A percentile compares a stretch with the other conserved stretches of the same genome.
These are phyloP conservation scores for Chrysomallon squamiferum DNA, from an alignment of 1,140 invertebrate species.

Conservation along the genomic window DNA sequence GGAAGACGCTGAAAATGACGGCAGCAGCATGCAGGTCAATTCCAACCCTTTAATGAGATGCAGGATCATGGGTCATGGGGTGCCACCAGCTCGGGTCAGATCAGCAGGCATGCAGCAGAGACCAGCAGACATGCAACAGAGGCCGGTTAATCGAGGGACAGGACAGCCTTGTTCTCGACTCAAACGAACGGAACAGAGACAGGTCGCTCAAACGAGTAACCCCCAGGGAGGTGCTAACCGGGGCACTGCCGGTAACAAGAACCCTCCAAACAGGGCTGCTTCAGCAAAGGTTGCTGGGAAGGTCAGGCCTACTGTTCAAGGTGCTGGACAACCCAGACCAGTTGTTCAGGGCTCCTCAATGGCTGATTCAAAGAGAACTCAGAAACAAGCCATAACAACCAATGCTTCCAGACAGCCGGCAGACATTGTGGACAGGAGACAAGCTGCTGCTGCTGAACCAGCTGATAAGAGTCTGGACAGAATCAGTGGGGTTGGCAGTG, in stretches of 20 bases:
- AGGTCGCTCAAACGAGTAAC: not conserved
- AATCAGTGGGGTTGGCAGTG: not conserved
- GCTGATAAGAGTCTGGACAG: too few relatives aligned
- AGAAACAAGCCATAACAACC: too few relatives aligned
- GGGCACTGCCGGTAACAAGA: not conserved
- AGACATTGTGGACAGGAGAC: too few relatives aligned
- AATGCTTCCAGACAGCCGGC: too few relatives aligned
- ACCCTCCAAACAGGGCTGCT: not conserved
- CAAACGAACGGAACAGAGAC: conserved; percentile 6
- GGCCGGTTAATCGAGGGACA: not conserved
- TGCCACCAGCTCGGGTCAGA: too few relatives aligned
- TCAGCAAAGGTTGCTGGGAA: not conserved
- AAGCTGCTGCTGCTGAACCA: too few relatives aligned
- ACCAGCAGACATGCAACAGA: not conserved
- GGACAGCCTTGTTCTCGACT: not conserved
- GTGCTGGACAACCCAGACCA: conserved; percentile 12
- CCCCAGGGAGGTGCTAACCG: not conserved
- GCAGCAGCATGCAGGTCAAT: not conserved
- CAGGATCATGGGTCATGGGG: not conserved
- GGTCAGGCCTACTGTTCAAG: not conserved
- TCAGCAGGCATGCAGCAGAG: not conserved
- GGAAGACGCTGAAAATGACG: conserved; percentile 10
- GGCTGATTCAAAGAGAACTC: too few relatives aligned
- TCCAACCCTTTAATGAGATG: not conserved
- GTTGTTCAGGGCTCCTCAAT: conserved; percentile 19